Evolutionary conservation across 2,888 invertebrate genomes (phyloP), one percentile per base, ranked within the genome.

Genomic region (Drepanosiphum platanoidis): DNA sequence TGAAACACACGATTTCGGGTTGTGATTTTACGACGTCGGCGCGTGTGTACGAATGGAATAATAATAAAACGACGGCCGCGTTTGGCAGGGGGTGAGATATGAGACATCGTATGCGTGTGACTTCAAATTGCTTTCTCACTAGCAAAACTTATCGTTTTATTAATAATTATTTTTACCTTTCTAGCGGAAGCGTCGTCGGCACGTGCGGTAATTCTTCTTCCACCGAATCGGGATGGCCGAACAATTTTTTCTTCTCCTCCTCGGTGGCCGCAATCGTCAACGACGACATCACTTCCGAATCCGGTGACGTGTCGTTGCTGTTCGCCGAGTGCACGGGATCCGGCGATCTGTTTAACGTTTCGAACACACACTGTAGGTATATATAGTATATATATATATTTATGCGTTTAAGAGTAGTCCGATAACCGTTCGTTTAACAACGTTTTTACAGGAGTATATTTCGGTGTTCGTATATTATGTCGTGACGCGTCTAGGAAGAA

Each of bases 161-260:
- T n/a, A n/a, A n/a, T n/a, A n/a, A n/a, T n/a, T n/a, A n/a, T n/a
- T 79, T 22, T 34, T 34, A 88, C 88, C 96, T 93, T 90, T 96
- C 96, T 89, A 93, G 92, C 32, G 96, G 96, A 89, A 96, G 90
- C 83, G 96, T 96, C n/a, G 96, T 96, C 86, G 96, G 96, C 88
- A 96, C 93, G 89, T 95, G 96, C 2, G 96, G 96, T 89, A 96
- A 91, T 90, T 95, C 95, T 88, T 94, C 94, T 84, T 93, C 93
- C 89, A 95, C 94, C 64, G 96, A 96, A 89, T 96, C 95, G 89
- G 95, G 94, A 88, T 93, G 93, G 86, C 94, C 91, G 72, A 96
- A 95, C 70, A 96, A 91, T 2, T 93, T 93, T 87, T 94, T 94
- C 87, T 94, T 92, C 89, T 96, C 96, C 87, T 92, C 91, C 34